Evolutionary conservation across 2,113 vertebrate species (phyloP).

Genomic region (Stegostoma tigrinum): DNA sequence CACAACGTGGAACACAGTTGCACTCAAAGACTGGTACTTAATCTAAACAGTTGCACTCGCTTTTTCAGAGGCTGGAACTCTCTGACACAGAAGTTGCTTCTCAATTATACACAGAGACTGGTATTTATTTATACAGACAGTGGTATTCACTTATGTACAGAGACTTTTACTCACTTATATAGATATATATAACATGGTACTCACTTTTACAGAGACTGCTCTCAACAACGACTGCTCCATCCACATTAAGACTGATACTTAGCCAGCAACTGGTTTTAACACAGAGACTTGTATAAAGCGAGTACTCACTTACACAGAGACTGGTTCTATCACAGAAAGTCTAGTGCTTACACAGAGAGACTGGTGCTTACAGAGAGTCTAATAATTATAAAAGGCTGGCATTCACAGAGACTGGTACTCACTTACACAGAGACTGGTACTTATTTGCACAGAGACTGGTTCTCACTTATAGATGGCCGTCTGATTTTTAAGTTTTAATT

Average conservation of each 20-base stretch:
- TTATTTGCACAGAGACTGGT: neutral
- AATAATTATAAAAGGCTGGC: neutral
- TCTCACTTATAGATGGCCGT: neutral
- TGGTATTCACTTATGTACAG: neutral
- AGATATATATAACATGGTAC: neutral
- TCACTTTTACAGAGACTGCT: neutral
- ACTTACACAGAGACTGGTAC: slow-evolving; percentile 1
- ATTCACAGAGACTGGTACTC: neutral
- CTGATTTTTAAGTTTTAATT: neutral
- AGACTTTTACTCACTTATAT: neutral
- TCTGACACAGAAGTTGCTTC: neutral
- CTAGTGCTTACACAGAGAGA: neutral
- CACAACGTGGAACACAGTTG: neutral
- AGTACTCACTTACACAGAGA: neutral
- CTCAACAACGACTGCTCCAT: neutral
- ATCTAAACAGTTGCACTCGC: neutral
- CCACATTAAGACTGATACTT: neutral
- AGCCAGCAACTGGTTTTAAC: neutral
- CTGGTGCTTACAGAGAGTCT: neutral
- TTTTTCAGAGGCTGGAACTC: neutral
- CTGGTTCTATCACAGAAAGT: neutral
- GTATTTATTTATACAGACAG: neutral
- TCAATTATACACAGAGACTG: neutral
- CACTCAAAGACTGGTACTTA: neutral
- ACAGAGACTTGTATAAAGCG: neutral